Percentiles rank a stretch among this genome's conserved stretches.
phyloP scores from a whole-genome alignment of 2,113 vertebrate genomes.

The Hassar affinis region DNA sequence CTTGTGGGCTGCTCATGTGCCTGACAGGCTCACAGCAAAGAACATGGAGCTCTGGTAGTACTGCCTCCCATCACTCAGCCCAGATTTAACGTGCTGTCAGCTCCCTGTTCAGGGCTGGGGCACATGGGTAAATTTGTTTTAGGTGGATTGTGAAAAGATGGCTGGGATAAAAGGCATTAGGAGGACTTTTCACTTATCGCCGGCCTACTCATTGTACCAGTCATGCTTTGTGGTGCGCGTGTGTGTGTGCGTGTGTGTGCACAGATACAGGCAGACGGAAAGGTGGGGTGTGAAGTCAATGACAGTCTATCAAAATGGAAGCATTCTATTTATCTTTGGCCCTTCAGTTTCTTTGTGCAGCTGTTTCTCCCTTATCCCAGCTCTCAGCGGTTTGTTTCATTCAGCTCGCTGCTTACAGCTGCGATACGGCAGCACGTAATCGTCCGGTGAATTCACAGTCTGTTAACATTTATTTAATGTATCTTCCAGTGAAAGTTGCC shows the following conservation, averaged over 20 bases:
- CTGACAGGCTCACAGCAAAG: slow-evolving; percentile 32
- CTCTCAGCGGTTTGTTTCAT: slow-evolving; percentile 57
- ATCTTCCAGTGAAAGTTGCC: slow-evolving; percentile 55
- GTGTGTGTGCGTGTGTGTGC: slow-evolving; percentile 20
- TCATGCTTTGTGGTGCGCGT: slow-evolving; percentile 12
- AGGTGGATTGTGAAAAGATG: slow-evolving; percentile 19
- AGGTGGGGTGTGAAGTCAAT: not conserved
- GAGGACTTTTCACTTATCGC: slow-evolving; percentile 18
- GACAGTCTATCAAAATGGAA: slow-evolving; percentile 10
- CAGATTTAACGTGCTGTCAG: slow-evolving; percentile 47
- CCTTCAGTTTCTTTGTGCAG: slow-evolving; percentile 43
- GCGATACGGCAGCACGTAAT: slow-evolving; percentile 51
- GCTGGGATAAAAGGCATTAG: slow-evolving; percentile 25
- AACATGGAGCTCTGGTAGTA: slow-evolving; percentile 33
- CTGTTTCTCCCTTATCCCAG: slow-evolving; percentile 24
- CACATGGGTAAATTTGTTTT: slow-evolving; percentile 44
- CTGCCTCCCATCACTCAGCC: slow-evolving; percentile 33
- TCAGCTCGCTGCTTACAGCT: slow-evolving; percentile 36
- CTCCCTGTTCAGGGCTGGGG: slow-evolving; percentile 32
- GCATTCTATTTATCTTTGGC: slow-evolving; percentile 18
- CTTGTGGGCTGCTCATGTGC: slow-evolving; percentile 29
- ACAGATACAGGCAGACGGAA: slow-evolving; percentile 49
- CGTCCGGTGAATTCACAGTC: slow-evolving; percentile 58
- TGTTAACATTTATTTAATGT: slow-evolving; percentile 58
- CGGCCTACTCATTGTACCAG: slow-evolving; percentile 51